These are phyloP conservation scores for Poecilia velifera DNA, from an alignment of 2,797 vertebrate genomes.

Conservation along the genomic window DNA sequence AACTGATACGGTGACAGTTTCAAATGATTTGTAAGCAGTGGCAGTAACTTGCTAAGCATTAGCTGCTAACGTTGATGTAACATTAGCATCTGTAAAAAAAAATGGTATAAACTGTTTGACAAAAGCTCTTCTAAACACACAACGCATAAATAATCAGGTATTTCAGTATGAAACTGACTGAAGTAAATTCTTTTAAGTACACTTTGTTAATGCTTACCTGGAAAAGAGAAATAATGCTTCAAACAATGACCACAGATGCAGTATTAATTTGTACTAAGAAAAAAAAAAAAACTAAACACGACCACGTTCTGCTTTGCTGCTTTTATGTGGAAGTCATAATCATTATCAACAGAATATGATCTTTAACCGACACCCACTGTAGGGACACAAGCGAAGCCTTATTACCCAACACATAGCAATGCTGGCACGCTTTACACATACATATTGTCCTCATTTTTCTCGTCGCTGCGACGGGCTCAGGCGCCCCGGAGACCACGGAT, in stretches of 20 bases:
- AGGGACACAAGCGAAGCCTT: slow-evolving; percentile 3
- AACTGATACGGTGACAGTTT: neutral
- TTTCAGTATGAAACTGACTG: neutral
- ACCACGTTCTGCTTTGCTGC: slow-evolving; percentile 1
- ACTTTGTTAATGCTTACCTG: neutral
- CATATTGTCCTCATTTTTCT: slow-evolving; percentile 22
- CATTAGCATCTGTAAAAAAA: neutral
- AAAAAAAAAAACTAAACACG: neutral
- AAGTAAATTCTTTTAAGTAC: neutral
- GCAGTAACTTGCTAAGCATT: neutral
- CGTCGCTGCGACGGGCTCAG: slow-evolving; percentile 15
- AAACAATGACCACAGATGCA: neutral
- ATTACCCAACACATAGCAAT: neutral
- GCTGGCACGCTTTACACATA: neutral
- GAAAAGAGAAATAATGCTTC: neutral
- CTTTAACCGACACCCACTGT: neutral
- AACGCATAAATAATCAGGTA: neutral
- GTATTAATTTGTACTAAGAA: neutral
- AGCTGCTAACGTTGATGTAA: neutral
- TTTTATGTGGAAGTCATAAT: neutral
- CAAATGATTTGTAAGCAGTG: neutral
- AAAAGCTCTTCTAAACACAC: neutral
- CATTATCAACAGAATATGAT: neutral
- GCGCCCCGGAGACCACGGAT: slow-evolving; percentile 36
- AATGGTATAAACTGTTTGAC: neutral